Conservation (phyloP, 2,888 invertebrate species). For the Melipona bicolor region DNA sequence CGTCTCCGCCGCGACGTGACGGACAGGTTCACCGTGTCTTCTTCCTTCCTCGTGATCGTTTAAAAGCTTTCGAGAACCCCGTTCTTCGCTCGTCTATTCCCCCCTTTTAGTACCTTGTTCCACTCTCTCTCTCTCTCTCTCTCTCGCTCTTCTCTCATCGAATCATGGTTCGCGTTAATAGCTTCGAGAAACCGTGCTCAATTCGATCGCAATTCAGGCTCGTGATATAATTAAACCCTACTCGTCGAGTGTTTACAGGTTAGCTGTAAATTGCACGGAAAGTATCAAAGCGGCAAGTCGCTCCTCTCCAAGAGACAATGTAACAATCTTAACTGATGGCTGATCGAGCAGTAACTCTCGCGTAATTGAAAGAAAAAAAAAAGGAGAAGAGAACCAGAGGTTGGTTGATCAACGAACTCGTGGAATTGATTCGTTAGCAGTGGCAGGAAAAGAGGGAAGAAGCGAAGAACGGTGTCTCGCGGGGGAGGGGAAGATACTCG, state of each 20-base stretch:
- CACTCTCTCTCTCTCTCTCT: neutral
- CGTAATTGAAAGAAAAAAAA: conserved; percentile 72
- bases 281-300: neutral
- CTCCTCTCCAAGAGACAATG: conserved; percentile 23
- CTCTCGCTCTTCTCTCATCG: conserved; percentile 27
- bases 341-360: conserved; percentile 76
- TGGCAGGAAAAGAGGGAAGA: conserved; percentile 51
- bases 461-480: no score
- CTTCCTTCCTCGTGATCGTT: conserved; percentile 71
- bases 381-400: conserved; percentile 64
- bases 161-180: conserved; percentile 71
- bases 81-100: conserved; percentile 1
- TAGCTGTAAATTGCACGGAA: neutral
- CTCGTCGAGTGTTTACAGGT: neutral
- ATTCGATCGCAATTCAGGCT: conserved; percentile 52
- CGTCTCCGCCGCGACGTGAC: conserved; percentile 73
- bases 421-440: conserved; percentile 80
- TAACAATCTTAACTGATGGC: conserved; percentile 62
- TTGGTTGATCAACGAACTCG: conserved; percentile 75
- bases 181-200: conserved; percentile 62
- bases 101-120: neutral
- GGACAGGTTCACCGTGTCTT: conserved; percentile 76
- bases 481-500: conserved; percentile 46
- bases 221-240: neutral
- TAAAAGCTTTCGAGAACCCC: conserved; percentile 74